A percentile compares a stretch with the other conserved stretches of the same genome.
phyloP scores from a whole-genome alignment of 2,113 vertebrate species.

The Dipodomys stephensi region DNA sequence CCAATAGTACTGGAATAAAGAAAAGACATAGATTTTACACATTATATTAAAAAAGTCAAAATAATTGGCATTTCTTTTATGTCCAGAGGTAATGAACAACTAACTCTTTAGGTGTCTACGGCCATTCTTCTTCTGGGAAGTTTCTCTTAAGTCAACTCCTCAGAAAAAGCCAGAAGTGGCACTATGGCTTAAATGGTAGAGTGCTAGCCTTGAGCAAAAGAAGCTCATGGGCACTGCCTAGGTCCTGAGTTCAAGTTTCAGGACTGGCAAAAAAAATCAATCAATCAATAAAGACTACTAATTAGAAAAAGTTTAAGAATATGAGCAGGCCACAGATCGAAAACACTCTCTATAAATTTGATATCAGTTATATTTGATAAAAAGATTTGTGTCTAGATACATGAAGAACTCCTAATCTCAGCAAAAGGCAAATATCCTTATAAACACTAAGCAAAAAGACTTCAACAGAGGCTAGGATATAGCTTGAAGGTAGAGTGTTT shows the following conservation, averaged over 20 bases:
- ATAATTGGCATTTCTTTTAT: background rate
- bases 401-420: background rate
- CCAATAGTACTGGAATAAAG: background rate
- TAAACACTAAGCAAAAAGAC: background rate
- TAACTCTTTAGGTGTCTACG: too few species aligned
- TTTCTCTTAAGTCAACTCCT: too few species aligned
- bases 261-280: too few species aligned
- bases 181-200: too few species aligned
- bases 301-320: background rate
- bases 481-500: too few species aligned
- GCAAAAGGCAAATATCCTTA: background rate
- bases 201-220: too few species aligned
- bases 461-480: background rate
- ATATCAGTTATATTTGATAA: background rate
- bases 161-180: too few species aligned
- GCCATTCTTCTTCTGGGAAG: too few species aligned
- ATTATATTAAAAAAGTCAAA: background rate
- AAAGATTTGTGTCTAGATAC: background rate
- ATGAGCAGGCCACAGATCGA: background rate
- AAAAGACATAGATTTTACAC: background rate
- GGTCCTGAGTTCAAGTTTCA: too few species aligned
- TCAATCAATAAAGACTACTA: background rate
- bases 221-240: too few species aligned
- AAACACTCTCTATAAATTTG: background rate
- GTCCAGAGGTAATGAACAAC: too few species aligned